Evolutionary conservation across 2,113 vertebrate species (phyloP), one percentile per base, ranked within the genome.

Genomic region (Cygnus buccinator): DNA sequence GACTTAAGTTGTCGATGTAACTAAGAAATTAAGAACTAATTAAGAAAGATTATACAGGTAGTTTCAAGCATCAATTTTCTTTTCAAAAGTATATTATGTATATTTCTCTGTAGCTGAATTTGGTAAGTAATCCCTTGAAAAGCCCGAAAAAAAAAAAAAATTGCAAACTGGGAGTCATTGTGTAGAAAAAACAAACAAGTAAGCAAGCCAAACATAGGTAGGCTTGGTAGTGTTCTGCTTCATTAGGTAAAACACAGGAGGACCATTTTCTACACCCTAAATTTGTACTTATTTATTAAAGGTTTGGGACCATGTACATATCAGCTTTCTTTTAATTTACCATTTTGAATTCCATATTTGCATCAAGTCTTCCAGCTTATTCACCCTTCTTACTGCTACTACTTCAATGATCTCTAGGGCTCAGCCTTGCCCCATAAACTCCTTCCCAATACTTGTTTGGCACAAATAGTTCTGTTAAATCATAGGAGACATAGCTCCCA

Each of bases 381-480:
- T 79, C 33, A 41, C 3, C 26, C 14, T 86, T 83, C 14, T 77
- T 61, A 71, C 43, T 61, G 31, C 25, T 72, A 14, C 48, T 52
- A 48, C 46, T 71, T 22, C 21, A 63, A n/a, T 37, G 11, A 46
- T 31, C 22, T 70, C 29, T 7, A 48, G 19, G 28, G 41, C 10
- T 80, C 52, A 65, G 37, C 21, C 63, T 79, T 68, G 29, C 29
- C 13, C 37, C 55, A 37, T 29, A 39, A 79, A 63, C 28, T 61
- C 26, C 25, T 35, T 10, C 37, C 28, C 0, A 0, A 19, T 3
- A 12, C 7, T 43, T 39, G 14, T 20, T 37, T 39, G 6, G 46
- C 57, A 78, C 35, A 84, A 83, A 76, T 20, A 68, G 22, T 55
- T 75, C 46, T 70, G 39, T 19, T 29, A 72, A 50, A 67, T 41